Evolutionary conservation across 2,797 vertebrate genomes (phyloP).

Genomic region (Chromis chromis): DNA sequence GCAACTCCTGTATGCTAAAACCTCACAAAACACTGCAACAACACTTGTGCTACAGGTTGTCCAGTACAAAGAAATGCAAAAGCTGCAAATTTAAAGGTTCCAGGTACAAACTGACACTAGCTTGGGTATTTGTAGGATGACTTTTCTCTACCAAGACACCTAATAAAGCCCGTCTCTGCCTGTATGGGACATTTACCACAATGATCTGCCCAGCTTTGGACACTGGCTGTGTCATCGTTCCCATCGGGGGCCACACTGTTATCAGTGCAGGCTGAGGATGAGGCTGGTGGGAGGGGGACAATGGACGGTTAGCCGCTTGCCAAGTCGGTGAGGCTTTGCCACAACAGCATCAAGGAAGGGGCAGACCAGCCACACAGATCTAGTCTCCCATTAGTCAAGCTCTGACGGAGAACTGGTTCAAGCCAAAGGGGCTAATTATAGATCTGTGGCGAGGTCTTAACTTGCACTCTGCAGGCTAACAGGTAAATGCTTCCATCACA

Average conservation of each 20-base stretch:
- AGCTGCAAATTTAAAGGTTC: background rate
- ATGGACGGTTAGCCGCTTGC: conserved; percentile 32
- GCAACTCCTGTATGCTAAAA: background rate
- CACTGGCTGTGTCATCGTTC: conserved; percentile 64
- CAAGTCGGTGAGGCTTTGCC: conserved; percentile 10
- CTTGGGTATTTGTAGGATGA: background rate
- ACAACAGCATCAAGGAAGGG: conserved; percentile 3
- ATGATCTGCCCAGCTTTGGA: conserved; percentile 66
- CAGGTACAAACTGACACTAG: background rate
- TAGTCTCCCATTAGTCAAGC: background rate
- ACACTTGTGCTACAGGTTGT: background rate
- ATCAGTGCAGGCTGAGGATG: conserved; percentile 57
- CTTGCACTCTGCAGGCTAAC: background rate
- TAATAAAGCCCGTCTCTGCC: conserved; percentile 18
- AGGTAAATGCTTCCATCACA: background rate
- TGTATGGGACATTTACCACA: conserved; percentile 71
- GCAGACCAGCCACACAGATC: conserved; percentile 27
- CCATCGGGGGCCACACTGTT: conserved; percentile 59
- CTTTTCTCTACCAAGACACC: background rate
- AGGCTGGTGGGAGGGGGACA: conserved; percentile 42
- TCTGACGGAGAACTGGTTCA: background rate
- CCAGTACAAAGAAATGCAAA: conserved; percentile 2
- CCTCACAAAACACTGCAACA: background rate
- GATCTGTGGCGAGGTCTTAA: conserved; percentile 14
- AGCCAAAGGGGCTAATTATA: background rate